Base-by-base conservation (phyloP, 1,140 invertebrate species). In the Drosophila cardini region DNA sequence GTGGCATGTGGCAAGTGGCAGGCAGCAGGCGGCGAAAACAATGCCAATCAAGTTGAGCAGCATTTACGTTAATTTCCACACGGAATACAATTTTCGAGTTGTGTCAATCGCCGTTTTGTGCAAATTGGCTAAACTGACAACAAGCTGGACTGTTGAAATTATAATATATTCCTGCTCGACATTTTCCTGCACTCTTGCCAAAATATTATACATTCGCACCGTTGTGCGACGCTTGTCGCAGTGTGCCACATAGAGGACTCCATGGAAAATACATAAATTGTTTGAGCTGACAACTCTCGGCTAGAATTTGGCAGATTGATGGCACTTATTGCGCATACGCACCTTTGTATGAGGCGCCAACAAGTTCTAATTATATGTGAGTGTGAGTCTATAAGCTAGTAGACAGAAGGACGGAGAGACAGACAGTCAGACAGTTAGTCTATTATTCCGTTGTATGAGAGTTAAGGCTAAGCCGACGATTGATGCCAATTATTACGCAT, bases 11-110 rank as follows among this genome's bases (percentile, higher is more conserved):
- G 57, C 43, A 21, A 8, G 40, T 30, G 26, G 13, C 63, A 76
- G 46, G 13, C 53, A 68, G 42, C 79, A 81, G 63, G 80, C 71
- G 81, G 75, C 52, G 79, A 78, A 87, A 80, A 89, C 83, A 87
- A 84, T 80, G 76, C 69, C 84, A 87, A 89, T 87, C 75, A 80
- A 78, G 70, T 78, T 68, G 63, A 60, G 46, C 60, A 56, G 60
- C 81, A 79, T 85, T 85, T 79, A 67, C 76, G 69, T 77, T 87
- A 87, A 87, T 87, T 87, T 87, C 83, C 83, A 84, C 84, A 67
- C 53, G 84, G 83, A 89, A 87, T 87, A 89, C 61, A 76, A 72
- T 61, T 77, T 63, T 72, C 78, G 71, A 87, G 78, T 70, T 75
- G 69, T 62, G 75, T 55, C 76, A 76, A 64, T 63, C 48, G 78